Evolutionary conservation across 2,888 invertebrate genomes (phyloP).

Genomic region (Dolomedes plantarius): DNA sequence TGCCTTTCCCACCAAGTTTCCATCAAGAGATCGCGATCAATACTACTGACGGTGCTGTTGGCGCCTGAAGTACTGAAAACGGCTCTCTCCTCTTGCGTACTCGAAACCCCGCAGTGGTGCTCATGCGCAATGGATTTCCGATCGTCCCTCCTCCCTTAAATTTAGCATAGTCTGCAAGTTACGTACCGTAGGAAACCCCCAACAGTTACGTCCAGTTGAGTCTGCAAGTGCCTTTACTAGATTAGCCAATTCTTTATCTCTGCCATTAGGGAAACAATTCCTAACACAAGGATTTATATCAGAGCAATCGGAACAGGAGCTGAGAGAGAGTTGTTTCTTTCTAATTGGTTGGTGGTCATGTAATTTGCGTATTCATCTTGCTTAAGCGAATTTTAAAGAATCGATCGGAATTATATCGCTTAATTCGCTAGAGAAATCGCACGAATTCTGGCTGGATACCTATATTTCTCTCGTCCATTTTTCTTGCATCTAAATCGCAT

Average conservation of each 20-base stretch:
- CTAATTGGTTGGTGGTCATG: too few species aligned
- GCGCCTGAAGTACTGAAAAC: conserved; percentile 60
- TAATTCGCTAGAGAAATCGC: too few species aligned
- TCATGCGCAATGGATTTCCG: conserved; percentile 38
- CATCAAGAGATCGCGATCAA: conserved; percentile 30
- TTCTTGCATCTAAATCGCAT: too few species aligned
- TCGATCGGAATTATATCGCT: too few species aligned
- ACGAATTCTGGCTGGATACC: too few species aligned
- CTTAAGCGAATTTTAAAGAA: too few species aligned
- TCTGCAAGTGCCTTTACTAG: conserved; percentile 64
- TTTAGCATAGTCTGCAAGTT: conserved; percentile 11
- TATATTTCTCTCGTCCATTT: too few species aligned
- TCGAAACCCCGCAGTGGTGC: conserved; percentile 49
- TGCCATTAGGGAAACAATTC: too few species aligned
- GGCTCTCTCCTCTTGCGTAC: conserved; percentile 29
- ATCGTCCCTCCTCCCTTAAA: conserved; percentile 20
- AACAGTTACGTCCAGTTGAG: conserved; percentile 42
- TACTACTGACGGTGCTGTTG: conserved; percentile 53
- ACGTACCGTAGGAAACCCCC: background rate
- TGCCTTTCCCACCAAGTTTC: background rate
- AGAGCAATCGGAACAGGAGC: too few species aligned
- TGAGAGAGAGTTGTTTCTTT: too few species aligned
- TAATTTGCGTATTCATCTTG: too few species aligned
- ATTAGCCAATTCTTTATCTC: conserved; percentile 14
- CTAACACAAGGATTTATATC: too few species aligned